Evolutionary conservation across 2,797 vertebrate species (phyloP), one percentile per base, ranked within the genome.

Genomic region (Alouatta caraya): DNA sequence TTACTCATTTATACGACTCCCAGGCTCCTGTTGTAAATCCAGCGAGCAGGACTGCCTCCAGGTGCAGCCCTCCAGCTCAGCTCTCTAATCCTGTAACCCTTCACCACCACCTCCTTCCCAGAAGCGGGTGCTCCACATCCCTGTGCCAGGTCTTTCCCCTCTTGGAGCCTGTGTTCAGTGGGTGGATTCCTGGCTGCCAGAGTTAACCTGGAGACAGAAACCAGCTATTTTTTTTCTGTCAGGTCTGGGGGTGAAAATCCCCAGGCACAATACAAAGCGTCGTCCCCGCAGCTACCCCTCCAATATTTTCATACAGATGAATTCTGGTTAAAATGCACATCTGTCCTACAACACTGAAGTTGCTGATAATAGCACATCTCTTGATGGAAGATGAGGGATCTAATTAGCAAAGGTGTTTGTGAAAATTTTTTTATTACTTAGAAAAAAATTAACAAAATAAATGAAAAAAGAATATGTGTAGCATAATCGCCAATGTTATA

Each of bases 1-100:
- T 99, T 98, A 98, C 95, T 99, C 99, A 99, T 98, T 98, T 98
- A 98, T 98, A 99, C 0, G 96, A 97, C 98, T 98, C 98, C 97
- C 98, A 97, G 97, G 87, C 97, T 95, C 89, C 97, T 92, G 96
- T 52, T 98, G 97, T 98, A 98, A 98, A 99, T 98, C 98, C 98
- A 97, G 97, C 86, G 67, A 73, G 94, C 96, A 95, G 97, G 97
- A 48, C 70, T 80, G 98, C 98, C 98, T 98, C 86, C 98, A 97
- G 98, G 98, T 98, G 98, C 97, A 67, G 96, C 97, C 98, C 96
- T 96, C 97, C 97, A 85, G 94, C 86, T 88, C 17, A 55, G 97
- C 97, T 97, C 97, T 96, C 97, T 96, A 96, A 97, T 98, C 97
- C 97, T 85, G 97, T 96, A 97, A 95, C 97, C 80, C 83, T 50